Conservation (phyloP, 2,888 invertebrate species). For the Brachypalpus laphriformis region DNA sequence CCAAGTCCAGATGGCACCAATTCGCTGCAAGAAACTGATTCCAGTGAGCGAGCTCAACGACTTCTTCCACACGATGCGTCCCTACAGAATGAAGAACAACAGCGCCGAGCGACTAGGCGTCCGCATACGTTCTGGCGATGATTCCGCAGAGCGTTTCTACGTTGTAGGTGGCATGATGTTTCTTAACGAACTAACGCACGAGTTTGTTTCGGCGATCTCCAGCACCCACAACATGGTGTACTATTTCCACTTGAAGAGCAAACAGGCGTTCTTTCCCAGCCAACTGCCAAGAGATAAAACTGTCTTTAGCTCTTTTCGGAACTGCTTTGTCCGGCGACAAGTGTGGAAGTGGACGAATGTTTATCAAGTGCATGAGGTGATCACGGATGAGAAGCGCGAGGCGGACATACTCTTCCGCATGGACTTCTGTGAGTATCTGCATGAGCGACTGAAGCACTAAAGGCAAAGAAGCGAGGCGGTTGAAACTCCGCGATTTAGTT, state of each 20-base stretch:
- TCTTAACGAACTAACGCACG: slow-evolving; percentile 79
- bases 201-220: slow-evolving; percentile 78
- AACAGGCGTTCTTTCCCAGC: slow-evolving; percentile 76
- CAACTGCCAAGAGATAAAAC: slow-evolving; percentile 73
- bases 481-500: neutral
- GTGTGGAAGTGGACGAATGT: slow-evolving; percentile 82
- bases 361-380: slow-evolving; percentile 79
- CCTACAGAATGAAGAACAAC: slow-evolving; percentile 80
- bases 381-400: slow-evolving; percentile 54
- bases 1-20: slow-evolving; percentile 74
- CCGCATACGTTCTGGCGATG: slow-evolving; percentile 77
- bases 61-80: slow-evolving; percentile 80
- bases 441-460: slow-evolving; percentile 14
- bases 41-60: slow-evolving; percentile 77
- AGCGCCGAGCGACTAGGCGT: slow-evolving; percentile 79
- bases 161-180: slow-evolving; percentile 82
- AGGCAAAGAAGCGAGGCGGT: neutral
- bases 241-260: slow-evolving; percentile 77
- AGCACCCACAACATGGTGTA: slow-evolving; percentile 78
- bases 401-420: slow-evolving; percentile 69
- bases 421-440: slow-evolving; percentile 72
- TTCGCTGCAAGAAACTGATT: slow-evolving; percentile 80
- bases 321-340: slow-evolving; percentile 78
- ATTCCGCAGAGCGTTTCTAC: slow-evolving; percentile 78
- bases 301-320: slow-evolving; percentile 80